Percentiles rank a stretch among this genome's conserved stretches.
These are phyloP conservation scores for Jacana jacana DNA, from an alignment of 2,113 vertebrate species.

Conservation along the genomic window DNA sequence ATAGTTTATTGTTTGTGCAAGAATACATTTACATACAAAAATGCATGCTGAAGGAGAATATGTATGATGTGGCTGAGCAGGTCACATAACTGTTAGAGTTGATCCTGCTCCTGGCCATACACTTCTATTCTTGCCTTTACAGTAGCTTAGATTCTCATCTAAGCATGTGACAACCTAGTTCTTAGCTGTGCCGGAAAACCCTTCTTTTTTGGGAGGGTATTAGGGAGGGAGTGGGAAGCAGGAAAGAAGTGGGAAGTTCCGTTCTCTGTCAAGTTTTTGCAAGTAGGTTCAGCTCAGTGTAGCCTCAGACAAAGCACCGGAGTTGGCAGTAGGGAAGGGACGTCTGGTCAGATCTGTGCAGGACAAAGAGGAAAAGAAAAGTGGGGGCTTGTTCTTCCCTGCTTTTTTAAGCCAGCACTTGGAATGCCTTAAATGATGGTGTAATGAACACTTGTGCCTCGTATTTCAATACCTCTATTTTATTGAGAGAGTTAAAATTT, in stretches of 20 bases:
- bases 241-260: background rate
- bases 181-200: background rate
- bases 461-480: background rate
- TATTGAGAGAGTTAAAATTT: background rate
- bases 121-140: background rate
- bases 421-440: background rate
- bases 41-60: background rate
- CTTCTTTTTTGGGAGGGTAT: background rate
- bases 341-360: background rate
- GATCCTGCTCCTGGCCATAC: background rate
- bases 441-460: background rate
- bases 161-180: background rate
- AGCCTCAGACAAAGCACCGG: background rate
- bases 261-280: background rate
- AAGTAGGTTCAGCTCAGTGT: background rate
- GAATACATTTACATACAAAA: background rate
- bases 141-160: background rate
- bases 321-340: background rate
- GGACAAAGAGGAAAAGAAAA: background rate
- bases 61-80: background rate
- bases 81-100: background rate
- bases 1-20: background rate
- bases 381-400: background rate
- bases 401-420: background rate
- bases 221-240: background rate